Percentiles rank a stretch among this genome's conserved stretches.
Conservation (phyloP, 2,888 invertebrate genomes). For the Pheosia tremula region DNA sequence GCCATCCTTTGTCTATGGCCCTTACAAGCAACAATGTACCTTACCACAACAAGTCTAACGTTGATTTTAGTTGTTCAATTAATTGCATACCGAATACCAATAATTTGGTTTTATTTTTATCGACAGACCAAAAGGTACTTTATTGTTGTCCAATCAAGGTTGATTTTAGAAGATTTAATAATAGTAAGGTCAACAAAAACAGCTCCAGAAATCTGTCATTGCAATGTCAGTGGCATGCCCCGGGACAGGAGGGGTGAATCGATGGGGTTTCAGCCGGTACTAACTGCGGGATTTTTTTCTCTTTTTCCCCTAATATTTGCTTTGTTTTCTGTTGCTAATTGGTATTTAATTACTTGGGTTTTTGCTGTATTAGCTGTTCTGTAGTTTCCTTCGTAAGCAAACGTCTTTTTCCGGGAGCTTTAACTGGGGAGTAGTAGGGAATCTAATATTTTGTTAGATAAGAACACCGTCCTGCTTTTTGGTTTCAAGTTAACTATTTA, state of each 20-base stretch:
- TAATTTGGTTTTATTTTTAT: conserved; percentile 25
- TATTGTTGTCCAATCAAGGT: conserved; percentile 16
- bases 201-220: conserved; percentile 50
- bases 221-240: conserved; percentile 50
- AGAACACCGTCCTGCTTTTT: background rate
- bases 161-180: conserved; percentile 4
- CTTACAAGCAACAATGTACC: conserved; percentile 18
- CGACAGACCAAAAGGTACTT: conserved; percentile 22
- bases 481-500: too few species aligned
- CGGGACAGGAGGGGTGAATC: conserved; percentile 40
- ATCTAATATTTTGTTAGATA: background rate
- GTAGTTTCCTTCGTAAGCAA: background rate
- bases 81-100: conserved; percentile 2
- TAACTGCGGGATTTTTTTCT: conserved; percentile 35
- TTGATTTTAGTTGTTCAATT: conserved; percentile 7
- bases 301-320: conserved; percentile 26
- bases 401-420: background rate
- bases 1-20: conserved; percentile 17
- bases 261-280: conserved; percentile 34
- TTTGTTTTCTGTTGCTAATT: conserved; percentile 25
- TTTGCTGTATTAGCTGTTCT: conserved; percentile 5
- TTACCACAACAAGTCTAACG: conserved; percentile 17
- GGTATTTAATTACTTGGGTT: conserved; percentile 3
- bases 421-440: background rate
- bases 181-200: conserved; percentile 30